Evolutionary conservation across 2,113 vertebrate genomes (phyloP), one percentile per base, ranked within the genome.

Genomic region (Daubentonia madagascariensis): DNA sequence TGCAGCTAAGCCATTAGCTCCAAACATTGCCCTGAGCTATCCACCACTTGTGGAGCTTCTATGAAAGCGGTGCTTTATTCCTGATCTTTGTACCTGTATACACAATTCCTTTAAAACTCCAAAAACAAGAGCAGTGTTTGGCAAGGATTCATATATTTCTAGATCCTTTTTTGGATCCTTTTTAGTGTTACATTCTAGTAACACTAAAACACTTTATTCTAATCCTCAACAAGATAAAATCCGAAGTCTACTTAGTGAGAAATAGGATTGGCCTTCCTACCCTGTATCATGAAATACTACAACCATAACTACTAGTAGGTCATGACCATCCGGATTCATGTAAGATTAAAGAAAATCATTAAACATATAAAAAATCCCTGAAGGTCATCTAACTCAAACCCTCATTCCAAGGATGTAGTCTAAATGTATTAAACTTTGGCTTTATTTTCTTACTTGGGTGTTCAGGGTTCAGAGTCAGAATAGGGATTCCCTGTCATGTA

Each of bases 281-380:
- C 11, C n/a, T 35, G 23, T 10, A 30, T n/a, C 54, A 89, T 76
- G 85, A 89, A 93, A 93, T 48, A 57, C 6, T 8, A 45, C 11
- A 70, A 63, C 5, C 37, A 6, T 37, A 14, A 78, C 52, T 72
- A 43, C 18, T 40, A 65, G 35, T 17, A 90, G 18, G 14, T 54
- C 68, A 59, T 16, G 28, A 35, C n/a, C 35, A 83, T 75, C 52
- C 57, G 73, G 30, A 59, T 63, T 45, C 57, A 88, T 5, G 1
- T n/a, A 91, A 63, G 22, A 88, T 23, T 32, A 63, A 87, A 93
- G 57, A 91, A 83, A 95, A 96, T n/a, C 35, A 94, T 48, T 43
- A 91, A 80, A 80, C 9, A 28, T 40, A 12, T 22, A 92, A 40
- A 28, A 48, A 23, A 48, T 20, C 13, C n/a, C 37, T 72, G n/a